Percentiles rank a stretch among this genome's conserved stretches.
phyloP scores from a whole-genome alignment of 2,113 vertebrate species.

The Dolichotis patagonum region DNA sequence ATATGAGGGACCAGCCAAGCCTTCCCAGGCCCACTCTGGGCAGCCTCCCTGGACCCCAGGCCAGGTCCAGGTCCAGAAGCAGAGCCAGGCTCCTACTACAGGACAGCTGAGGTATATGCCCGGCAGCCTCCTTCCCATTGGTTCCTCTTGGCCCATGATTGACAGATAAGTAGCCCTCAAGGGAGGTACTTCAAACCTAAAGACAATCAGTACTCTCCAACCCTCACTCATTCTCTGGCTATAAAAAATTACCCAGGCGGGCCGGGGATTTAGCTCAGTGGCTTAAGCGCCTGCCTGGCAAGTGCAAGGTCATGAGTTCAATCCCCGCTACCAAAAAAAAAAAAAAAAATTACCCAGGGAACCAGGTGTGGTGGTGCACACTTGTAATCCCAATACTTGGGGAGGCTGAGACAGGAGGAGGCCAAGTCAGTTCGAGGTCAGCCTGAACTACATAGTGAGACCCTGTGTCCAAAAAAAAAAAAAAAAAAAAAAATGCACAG shows the following conservation, averaged over 20 bases:
- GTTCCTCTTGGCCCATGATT: neutral
- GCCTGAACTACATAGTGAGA: neutral
- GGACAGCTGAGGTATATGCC: neutral
- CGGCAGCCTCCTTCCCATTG: neutral
- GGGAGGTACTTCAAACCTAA: neutral
- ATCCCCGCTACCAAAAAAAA: too few species aligned
- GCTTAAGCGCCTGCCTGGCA: too few species aligned
- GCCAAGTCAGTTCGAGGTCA: neutral
- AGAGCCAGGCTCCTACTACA: neutral
- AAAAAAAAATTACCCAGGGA: too few species aligned
- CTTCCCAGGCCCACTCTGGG: neutral
- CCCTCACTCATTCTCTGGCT: neutral
- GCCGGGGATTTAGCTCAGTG: too few species aligned
- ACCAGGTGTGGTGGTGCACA: neutral
- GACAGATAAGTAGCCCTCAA: neutral
- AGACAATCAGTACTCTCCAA: neutral
- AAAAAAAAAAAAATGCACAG: neutral
- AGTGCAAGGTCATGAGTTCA: too few species aligned
- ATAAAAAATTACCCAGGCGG: too few species aligned
- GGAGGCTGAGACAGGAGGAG: neutral
- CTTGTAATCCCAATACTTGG: neutral
- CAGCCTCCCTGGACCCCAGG: neutral
- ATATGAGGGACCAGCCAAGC: neutral
- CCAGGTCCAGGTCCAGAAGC: too few species aligned
- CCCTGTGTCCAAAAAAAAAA: too few species aligned